Evolutionary conservation across 2,113 vertebrate genomes (phyloP), one percentile per base, ranked within the genome.

Genomic region (Eublepharis macularius): DNA sequence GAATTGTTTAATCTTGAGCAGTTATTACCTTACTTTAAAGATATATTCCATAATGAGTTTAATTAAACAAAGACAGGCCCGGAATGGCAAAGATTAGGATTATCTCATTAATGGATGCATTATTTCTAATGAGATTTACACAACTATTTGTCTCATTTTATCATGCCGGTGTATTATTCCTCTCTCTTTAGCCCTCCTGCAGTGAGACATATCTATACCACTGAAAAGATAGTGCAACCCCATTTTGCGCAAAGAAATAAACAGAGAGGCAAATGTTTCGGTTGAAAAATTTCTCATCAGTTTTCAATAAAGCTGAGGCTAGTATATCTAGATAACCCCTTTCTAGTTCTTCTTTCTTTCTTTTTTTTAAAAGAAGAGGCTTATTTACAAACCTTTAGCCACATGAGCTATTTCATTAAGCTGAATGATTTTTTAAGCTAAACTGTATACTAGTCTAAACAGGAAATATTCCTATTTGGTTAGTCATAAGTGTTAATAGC

Each of bases 81-180:
- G 60, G 76, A 82, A 29, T 83, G 6, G 54, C 68, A 91, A 95
- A 90, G 0, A 74, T 85, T 39, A 89, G 26, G 80, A 90, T 89
- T 91, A 85, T 87, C 14, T 82, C 26, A 84, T 86, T 85, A 94
- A 90, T 92, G 19, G 2, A 66, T 85, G 2, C 6, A 63, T 83
- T 83, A 75, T 83, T 92, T 86, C 21, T 92, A 47, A 81, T 88
- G 74, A 90, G 13, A 88, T 89, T 79, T 84, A 76, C 57, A 84
- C 39, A 32, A 87, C 36, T 90, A 36, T 91, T 83, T 91, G 10
- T 76, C 79, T 91, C 73, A 78, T 17, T 92, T 86, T 91, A 86
- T 82, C 51, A 83, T 65, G 29, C 29, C 36, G 78, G 17, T 82
- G 1, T 41, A 82, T 83, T 87, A 81, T 68, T 82, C 51, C 1